A percentile compares a stretch with the other conserved stretches of the same genome.
phyloP scores from a whole-genome alignment of 1,140 invertebrate genomes.

The Pissodes strobi region DNA sequence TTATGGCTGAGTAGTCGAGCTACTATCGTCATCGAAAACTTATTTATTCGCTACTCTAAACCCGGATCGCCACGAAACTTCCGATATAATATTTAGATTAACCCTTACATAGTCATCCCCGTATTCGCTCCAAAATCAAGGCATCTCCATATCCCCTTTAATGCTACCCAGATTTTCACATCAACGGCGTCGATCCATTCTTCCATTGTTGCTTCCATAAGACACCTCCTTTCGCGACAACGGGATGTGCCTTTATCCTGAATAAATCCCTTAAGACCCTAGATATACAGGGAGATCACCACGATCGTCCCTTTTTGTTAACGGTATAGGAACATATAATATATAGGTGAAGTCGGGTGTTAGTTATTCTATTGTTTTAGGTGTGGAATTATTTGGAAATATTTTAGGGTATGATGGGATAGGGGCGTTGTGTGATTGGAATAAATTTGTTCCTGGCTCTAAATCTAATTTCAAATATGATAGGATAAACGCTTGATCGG shows the following conservation, averaged over 20 bases:
- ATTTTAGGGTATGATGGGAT: too few relatives aligned
- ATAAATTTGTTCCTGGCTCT: too few relatives aligned
- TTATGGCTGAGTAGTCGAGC: too few relatives aligned
- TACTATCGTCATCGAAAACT: too few relatives aligned
- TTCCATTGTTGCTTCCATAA: conserved; percentile 32
- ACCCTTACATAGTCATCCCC: not conserved
- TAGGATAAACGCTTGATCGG: too few relatives aligned
- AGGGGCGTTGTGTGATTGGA: too few relatives aligned
- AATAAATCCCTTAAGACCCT: conserved; percentile 30
- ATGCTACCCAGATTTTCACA: conserved; percentile 26
- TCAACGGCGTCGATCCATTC: conserved; percentile 14
- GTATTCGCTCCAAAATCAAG: conserved; percentile 19
- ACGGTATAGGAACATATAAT: not conserved
- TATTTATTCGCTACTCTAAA: too few relatives aligned
- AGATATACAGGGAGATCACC: conserved; percentile 23
- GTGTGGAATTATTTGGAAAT: too few relatives aligned
- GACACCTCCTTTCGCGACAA: conserved; percentile 29
- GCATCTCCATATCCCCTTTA: conserved; percentile 15
- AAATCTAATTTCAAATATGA: too few relatives aligned
- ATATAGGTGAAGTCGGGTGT: conserved; percentile 13
- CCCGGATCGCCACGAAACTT: too few relatives aligned
- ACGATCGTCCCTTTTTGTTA: conserved; percentile 10
- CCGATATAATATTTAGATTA: too few relatives aligned
- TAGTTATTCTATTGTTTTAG: conserved; percentile 5
- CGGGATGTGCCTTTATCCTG: conserved; percentile 12